phyloP scores from a whole-genome alignment of 2,113 vertebrate species.

The Cinclus cinclus region DNA sequence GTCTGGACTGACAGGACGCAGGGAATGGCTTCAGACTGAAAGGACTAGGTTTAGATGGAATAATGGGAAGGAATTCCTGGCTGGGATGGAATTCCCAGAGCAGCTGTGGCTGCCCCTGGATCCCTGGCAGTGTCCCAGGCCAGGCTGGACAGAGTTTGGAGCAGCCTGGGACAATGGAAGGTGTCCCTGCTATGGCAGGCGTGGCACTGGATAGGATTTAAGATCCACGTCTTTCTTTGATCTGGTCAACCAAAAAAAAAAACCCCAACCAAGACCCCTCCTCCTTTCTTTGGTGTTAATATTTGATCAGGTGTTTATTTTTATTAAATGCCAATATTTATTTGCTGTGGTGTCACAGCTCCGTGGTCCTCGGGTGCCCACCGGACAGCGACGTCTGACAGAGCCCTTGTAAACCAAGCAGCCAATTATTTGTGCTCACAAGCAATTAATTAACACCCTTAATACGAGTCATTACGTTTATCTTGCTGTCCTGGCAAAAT shows the following conservation, averaged over 20 bases:
- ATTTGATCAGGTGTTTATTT: background rate
- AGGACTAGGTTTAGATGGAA: background rate
- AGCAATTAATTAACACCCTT: constrained; percentile 47
- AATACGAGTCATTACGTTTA: constrained; percentile 47
- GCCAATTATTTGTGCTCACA: constrained; percentile 25
- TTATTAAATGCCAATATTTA: background rate
- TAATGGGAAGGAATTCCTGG: background rate
- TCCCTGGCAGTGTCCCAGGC: background rate
- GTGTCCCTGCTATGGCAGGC: background rate
- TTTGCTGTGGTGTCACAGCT: background rate
- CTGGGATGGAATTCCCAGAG: background rate
- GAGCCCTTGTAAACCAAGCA: background rate
- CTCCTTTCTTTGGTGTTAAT: fast-evolving
- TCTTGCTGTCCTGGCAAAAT: constrained; percentile 33
- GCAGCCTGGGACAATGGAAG: fast-evolving
- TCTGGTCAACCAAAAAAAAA: background rate
- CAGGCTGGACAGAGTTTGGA: background rate
- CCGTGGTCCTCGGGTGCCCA: background rate
- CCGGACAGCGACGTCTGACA: background rate
- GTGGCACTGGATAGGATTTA: fast-evolving
- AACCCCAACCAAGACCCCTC: background rate
- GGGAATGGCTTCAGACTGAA: background rate
- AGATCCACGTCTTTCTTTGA: fast-evolving
- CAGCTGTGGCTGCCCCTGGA: background rate
- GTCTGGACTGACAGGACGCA: background rate